Evolutionary conservation across 2,888 invertebrate genomes (phyloP), one percentile per base, ranked within the genome.

Genomic region (Caenorhabditis imperialis): DNA sequence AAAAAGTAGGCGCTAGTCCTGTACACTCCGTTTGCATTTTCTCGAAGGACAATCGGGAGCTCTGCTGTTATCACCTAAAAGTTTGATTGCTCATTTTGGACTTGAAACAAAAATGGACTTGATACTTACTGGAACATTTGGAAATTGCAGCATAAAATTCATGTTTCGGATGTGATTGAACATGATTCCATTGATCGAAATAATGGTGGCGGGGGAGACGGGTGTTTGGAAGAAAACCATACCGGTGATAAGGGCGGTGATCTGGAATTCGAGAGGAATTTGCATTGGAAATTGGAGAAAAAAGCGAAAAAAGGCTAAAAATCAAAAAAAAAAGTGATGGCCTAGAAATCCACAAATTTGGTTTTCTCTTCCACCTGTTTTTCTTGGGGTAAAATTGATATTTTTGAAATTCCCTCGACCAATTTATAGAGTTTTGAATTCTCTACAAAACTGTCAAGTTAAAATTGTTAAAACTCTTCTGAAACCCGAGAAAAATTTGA

Each of bases 101-200:
- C 4, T 51, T 33, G 16, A 30, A n/a, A 1, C 10, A 1, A 1
- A n/a, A n/a, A n/a, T n/a, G n/a, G n/a, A n/a, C n/a, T n/a, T 2
- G 16, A 22, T 14, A 23, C 55, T 25, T 25, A 82, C 82, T 1
- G 82, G 81, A 22, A 82, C 82, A 48, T 79, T 80, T 0, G 82
- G 82, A 35, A 82, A 82, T 51, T 82, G 82, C 1, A 82, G 79
- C 88, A 94, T 94, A 89, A 96, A 96, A 12, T 95, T 95, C 93
- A 95, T 94, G 87, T 94, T 95, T 18, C 94, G 93, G 50, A 95
- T 91, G 88, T 95, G 93, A 86, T 95, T 92, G 89, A 95, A 96
- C 71, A 96, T 91, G 23, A 93, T 94, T 44, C 96, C 96, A 88
- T 95, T 96, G 81, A 96, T 94, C 88, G 96, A 96, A 93, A 94